Evolutionary conservation across 2,797 vertebrate genomes (phyloP).

Genomic region (Coluber constrictor): DNA sequence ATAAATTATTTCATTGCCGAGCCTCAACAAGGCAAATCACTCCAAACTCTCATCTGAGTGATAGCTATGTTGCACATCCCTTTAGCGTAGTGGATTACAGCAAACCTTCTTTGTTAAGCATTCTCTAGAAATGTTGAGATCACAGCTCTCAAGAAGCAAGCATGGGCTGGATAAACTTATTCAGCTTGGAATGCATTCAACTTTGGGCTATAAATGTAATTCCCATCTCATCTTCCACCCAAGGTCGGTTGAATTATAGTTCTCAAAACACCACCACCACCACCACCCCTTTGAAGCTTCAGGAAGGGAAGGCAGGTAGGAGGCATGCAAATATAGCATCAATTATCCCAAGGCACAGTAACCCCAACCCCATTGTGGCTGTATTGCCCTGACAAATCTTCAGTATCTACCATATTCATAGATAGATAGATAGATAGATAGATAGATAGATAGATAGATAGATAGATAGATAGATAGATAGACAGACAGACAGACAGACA

Average conservation of each 20-base stretch:
- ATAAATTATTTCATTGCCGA: not conserved
- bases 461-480: too few species aligned
- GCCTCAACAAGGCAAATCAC: not conserved
- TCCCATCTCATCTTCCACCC: not conserved
- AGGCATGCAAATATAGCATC: not conserved
- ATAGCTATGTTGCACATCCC: not conserved
- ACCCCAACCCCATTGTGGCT: not conserved
- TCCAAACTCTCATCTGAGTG: not conserved
- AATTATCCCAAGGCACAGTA: too few species aligned
- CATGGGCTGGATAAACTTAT: not conserved
- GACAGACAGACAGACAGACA: too few species aligned
- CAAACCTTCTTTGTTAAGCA: not conserved
- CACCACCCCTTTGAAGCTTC: not conserved
- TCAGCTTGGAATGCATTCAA: not conserved
- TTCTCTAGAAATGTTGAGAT: not conserved
- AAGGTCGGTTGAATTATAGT: not conserved
- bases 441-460: too few species aligned
- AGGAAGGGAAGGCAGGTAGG: not conserved
- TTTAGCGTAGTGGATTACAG: not conserved
- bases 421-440: too few species aligned
- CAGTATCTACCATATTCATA: not conserved
- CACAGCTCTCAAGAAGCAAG: not conserved
- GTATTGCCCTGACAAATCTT: not conserved
- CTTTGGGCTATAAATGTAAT: not conserved
- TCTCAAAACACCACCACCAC: too few species aligned